Base-by-base conservation (phyloP, 2,113 vertebrate genomes). In the Seriola aureovittata region DNA sequence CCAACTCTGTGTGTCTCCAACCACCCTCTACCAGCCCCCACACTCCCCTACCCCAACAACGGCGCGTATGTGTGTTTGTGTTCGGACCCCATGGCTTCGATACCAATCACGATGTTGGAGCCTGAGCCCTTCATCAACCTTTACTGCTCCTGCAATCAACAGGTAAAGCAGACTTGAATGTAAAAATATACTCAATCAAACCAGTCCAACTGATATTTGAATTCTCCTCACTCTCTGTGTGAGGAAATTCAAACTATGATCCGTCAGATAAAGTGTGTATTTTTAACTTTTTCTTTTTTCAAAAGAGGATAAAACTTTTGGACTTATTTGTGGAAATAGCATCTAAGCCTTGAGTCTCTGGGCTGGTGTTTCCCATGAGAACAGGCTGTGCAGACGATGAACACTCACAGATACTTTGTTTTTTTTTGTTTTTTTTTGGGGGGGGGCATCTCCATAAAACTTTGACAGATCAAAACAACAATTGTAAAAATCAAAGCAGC, bases 71-170 rank as follows among this genome's bases (percentile, higher is more conserved):
- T 48, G 46, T 82, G 68, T 84, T 54, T 59, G n/a, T 66, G 66
- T 11, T 50, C 46, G 65, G 46, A 74, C 58, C 65, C 71, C 1
- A 1, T n/a, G 48, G 72, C 48, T 81, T 71, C 0, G 29, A 72
- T 71, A 64, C 58, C 78, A 82, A 84, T 89, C 87, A 86, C 79
- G 67, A 71, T 29, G 70, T 73, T 71, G 62, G 14, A 81, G 32
- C 23, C 71, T 54, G 44, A 40, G 38, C 62, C 57, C 66, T n/a
- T 77, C 76, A 85, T 75, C 77, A 74, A 44, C 73, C 74, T 50
- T 65, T 36, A 55, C 70, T n/a, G 55, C 65, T 77, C 48, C 73
- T 57, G 81, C 84, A 91, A 92, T 89, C 88, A 91, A 65, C 69
- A 4, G 44, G 46, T 13, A 52, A 79, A 74, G 72, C 60, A 55